A percentile compares a stretch with the other conserved stretches of the same genome.
Evolutionary conservation across 35 echinoderm and acorn worm genomes (phyloP).

Genomic region (Eucidaris tribuloides): DNA sequence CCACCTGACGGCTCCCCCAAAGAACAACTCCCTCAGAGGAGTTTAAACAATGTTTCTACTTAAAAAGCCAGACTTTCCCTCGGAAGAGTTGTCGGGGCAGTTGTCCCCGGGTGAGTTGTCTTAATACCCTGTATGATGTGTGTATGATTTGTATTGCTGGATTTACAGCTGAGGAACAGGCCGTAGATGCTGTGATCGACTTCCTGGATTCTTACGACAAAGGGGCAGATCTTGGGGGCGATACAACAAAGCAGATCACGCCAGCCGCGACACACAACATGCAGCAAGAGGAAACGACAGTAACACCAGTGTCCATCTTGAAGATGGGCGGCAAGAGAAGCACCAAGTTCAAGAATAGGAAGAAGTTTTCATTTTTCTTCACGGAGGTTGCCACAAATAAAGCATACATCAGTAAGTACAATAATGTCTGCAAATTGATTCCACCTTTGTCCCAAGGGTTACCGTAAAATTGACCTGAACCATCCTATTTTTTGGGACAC

Average conservation of each 20-base stretch:
- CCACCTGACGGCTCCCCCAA: too few species aligned
- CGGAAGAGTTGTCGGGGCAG: too few species aligned
- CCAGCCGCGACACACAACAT: not conserved
- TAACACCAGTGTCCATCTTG: slow-evolving; percentile 12
- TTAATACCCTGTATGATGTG: not conserved
- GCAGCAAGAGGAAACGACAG: not conserved
- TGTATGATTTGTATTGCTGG: not conserved
- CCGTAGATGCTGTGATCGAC: not conserved
- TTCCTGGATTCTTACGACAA: slow-evolving; percentile 7
- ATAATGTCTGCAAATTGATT: too few species aligned
- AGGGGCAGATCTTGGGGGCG: not conserved
- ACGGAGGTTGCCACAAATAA: slow-evolving; percentile 23
- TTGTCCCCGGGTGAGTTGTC: not conserved
- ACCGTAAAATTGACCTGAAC: too few species aligned
- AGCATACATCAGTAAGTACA: slow-evolving; percentile 68
- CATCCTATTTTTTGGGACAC: too few species aligned
- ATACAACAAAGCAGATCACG: not conserved
- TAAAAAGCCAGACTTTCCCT: too few species aligned
- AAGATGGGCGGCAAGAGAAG: not conserved
- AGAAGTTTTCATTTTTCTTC: slow-evolving; percentile 24
- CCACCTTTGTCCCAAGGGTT: too few species aligned
- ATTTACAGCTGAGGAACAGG: not conserved
- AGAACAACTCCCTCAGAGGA: too few species aligned
- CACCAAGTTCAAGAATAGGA: not conserved
- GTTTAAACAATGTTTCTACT: too few species aligned